phyloP scores from a whole-genome alignment of 2,888 invertebrate species.

The Automeris io region DNA sequence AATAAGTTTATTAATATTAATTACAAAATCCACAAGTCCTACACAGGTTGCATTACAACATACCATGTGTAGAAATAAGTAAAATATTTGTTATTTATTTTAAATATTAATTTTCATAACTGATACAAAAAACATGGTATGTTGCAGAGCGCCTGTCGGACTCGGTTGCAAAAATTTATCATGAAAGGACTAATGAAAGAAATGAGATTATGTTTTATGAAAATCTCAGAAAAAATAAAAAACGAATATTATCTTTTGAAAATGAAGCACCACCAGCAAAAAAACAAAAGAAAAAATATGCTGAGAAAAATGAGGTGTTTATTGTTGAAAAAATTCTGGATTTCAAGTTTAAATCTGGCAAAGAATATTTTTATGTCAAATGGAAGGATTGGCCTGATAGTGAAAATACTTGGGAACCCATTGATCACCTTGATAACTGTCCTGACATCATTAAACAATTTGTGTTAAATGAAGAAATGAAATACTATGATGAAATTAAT shows the following conservation, averaged over 20 bases:
- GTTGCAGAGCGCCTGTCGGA: slow-evolving; percentile 76
- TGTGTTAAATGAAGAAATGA: slow-evolving; percentile 42
- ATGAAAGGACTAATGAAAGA: slow-evolving; percentile 54
- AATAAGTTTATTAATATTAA: too few relatives aligned
- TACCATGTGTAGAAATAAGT: slow-evolving; percentile 59
- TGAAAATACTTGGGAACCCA: slow-evolving; percentile 92
- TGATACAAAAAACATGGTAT: slow-evolving; percentile 67
- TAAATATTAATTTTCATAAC: slow-evolving; percentile 14
- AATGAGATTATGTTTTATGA: slow-evolving; percentile 49
- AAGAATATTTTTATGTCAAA: slow-evolving; percentile 84
- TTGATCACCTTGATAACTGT: slow-evolving; percentile 84
- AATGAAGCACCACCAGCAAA: slow-evolving; percentile 35
- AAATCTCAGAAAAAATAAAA: slow-evolving; percentile 44
- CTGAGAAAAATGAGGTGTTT: slow-evolving; percentile 73
- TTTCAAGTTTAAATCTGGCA: slow-evolving; percentile 72
- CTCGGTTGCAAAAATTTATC: slow-evolving; percentile 59
- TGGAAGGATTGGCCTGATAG: slow-evolving; percentile 88
- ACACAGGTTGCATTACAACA: slow-evolving; percentile 49
- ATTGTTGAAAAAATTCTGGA: slow-evolving; percentile 87
- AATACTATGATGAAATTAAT: slow-evolving; percentile 46
- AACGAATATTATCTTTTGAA: slow-evolving; percentile 42
- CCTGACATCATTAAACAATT: slow-evolving; percentile 49
- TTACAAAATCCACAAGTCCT: slow-evolving; percentile 3
- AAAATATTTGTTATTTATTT: slow-evolving; percentile 15
- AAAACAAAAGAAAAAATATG: slow-evolving; percentile 41